phyloP scores from a whole-genome alignment of 2,113 vertebrate species.

The Coturnix japonica region DNA sequence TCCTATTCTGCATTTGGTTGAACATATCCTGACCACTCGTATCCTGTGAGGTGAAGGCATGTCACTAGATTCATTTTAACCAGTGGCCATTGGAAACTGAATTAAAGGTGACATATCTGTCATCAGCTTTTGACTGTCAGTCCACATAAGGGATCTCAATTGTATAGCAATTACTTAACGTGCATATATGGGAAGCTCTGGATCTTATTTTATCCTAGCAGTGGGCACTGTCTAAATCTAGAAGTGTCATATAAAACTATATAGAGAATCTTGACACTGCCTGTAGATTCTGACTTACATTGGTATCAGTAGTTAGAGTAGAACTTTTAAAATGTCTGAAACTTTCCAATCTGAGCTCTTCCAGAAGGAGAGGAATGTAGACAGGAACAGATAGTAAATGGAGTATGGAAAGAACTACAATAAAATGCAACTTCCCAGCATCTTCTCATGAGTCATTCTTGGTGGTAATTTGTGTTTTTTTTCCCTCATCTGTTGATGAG shows the following conservation, averaged over 20 bases:
- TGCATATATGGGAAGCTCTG: fast-evolving
- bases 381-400: background rate
- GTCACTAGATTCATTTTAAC: background rate
- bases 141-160: fast-evolving
- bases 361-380: background rate
- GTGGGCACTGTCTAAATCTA: background rate
- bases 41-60: background rate
- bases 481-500: background rate
- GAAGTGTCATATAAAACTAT: background rate
- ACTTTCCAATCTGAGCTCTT: background rate
- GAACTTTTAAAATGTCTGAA: background rate
- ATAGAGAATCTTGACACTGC: background rate
- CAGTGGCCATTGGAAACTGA: background rate
- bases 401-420: background rate
- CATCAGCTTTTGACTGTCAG: background rate
- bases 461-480: background rate
- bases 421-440: background rate
- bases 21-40: background rate
- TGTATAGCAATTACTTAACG: background rate
- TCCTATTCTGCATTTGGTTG: background rate
- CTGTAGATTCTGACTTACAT: background rate
- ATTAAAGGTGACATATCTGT: background rate
- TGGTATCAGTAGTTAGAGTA: background rate
- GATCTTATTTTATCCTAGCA: background rate
- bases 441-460: background rate